phyloP scores from a whole-genome alignment of 2,113 vertebrate genomes.

The Eulemur rufifrons region DNA sequence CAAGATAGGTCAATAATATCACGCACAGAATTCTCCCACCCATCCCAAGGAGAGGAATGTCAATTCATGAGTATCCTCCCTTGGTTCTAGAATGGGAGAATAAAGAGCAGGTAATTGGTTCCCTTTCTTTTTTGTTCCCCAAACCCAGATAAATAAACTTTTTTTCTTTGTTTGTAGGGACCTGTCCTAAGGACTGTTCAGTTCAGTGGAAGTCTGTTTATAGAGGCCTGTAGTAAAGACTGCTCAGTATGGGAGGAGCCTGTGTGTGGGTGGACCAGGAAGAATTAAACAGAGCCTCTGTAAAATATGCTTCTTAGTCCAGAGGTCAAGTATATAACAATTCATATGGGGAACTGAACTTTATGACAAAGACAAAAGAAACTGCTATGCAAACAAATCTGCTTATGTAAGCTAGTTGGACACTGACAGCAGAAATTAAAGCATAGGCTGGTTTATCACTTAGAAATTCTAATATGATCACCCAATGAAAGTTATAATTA shows the following conservation, averaged over 20 bases:
- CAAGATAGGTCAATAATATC: neutral
- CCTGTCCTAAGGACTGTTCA: neutral
- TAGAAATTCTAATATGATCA: neutral
- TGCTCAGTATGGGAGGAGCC: neutral
- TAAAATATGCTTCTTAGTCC: neutral
- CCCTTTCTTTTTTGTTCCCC: neutral
- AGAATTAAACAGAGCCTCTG: neutral
- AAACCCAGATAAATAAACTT: neutral
- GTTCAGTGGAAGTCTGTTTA: neutral
- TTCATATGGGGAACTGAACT: neutral
- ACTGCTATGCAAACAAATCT: neutral
- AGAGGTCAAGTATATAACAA: neutral
- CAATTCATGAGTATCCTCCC: neutral
- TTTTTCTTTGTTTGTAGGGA: neutral
- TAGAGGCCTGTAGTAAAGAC: neutral
- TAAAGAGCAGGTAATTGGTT: neutral
- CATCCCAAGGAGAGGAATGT: neutral
- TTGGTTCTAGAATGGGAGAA: neutral
- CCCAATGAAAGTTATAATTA: neutral
- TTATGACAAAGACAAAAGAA: slow-evolving; percentile 27
- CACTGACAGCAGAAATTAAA: slow-evolving; percentile 32
- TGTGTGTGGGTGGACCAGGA: neutral
- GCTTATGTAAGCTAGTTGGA: neutral
- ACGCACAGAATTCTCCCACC: neutral
- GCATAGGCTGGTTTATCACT: neutral